Evolutionary conservation across 2,797 vertebrate species (phyloP).

Genomic region (Lutra lutra): DNA sequence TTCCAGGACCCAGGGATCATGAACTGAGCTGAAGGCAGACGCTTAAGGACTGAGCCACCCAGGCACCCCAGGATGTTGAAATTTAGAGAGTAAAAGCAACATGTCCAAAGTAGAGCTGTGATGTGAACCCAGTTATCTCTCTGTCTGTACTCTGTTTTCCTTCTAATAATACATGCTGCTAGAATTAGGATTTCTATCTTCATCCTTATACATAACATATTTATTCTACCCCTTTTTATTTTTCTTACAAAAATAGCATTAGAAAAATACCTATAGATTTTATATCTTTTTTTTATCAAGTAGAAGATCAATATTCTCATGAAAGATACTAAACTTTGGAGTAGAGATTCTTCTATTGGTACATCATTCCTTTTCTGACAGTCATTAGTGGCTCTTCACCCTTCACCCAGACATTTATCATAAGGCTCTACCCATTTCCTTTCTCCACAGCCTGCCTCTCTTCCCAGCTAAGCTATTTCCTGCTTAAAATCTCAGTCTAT

Average conservation of each 20-base stretch:
- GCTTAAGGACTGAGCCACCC: too few relatives aligned
- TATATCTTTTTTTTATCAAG: neutral
- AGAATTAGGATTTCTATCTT: neutral
- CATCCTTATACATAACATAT: neutral
- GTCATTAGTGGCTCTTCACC: neutral
- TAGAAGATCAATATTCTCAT: neutral
- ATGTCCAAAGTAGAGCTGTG: neutral
- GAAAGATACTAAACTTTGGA: neutral
- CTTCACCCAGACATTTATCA: neutral
- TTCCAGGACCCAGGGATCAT: too few relatives aligned
- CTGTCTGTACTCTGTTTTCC: neutral
- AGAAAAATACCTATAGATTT: neutral
- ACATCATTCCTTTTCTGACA: neutral
- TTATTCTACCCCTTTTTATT: neutral
- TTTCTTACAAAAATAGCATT: neutral
- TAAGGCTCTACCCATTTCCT: neutral
- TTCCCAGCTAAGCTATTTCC: neutral
- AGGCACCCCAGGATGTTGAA: too few relatives aligned
- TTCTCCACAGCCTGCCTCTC: neutral
- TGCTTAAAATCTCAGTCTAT: neutral
- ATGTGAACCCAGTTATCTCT: neutral
- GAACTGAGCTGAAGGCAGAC: too few relatives aligned
- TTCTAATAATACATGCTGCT: neutral
- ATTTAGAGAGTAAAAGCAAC: neutral
- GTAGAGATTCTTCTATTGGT: neutral